Evolutionary conservation across 1,140 invertebrate species (phyloP), one percentile per base, ranked within the genome.

Genomic region (Micrasema minimum): DNA sequence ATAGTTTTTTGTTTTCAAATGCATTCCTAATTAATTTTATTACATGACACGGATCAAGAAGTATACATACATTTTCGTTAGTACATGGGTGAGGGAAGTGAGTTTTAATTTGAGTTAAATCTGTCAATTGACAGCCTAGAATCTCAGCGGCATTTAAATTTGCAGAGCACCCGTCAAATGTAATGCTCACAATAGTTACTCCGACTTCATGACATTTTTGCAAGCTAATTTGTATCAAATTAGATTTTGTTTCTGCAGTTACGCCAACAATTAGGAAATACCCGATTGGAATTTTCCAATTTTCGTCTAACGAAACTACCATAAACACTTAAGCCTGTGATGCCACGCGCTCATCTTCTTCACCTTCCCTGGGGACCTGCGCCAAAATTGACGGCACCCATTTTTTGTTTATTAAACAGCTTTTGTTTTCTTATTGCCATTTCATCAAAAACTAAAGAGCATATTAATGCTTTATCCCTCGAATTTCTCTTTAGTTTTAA

Each of bases 91-190:
- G 38, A 1, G 14, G 37, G 18, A 37, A 59, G 11, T 31, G 12
- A 31, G 14, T 59, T 59, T 37, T 26, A 16, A 20, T 2, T 31
- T 59, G 12, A 59, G 14, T 23, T n/a, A 59, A 2, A 43, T 43
- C 38, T 10, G 38, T 43, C 38, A 2, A 43, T 43, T 43, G 38
- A 43, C 38, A 43, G 38, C 38, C 38, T 43, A 43, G 38, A 43
- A 43, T 43, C 9, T 43, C 38, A 43, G 38, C 38, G 14, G 38
- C 38, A 2, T 43, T 43, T 14, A 43, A 43, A 43, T 43, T 43
- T 43, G 38, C 6, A n/a, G n/a, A n/a, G n/a, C n/a, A n/a, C n/a
- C n/a, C n/a, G n/a, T n/a, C n/a, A n/a, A n/a, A n/a, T n/a, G 38
- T 43, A 43, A 43, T 43, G 38, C 1, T 43, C 38, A 43, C 38